phyloP scores from a whole-genome alignment of 2,113 vertebrate species.

The Cebus imitator region DNA sequence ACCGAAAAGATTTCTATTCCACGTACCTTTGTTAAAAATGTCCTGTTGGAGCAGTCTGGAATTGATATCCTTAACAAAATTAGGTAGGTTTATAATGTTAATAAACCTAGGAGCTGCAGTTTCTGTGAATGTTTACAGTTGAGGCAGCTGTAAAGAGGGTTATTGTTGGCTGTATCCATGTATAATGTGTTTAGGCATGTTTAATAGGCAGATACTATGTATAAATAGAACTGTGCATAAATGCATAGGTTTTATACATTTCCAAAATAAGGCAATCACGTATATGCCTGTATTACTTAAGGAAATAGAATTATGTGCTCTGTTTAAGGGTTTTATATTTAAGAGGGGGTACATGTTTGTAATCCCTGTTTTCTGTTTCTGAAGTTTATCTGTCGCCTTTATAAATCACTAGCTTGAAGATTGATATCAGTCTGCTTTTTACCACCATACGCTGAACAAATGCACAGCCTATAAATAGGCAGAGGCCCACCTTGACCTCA shows the following conservation, averaged over 20 bases:
- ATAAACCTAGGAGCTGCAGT: background rate
- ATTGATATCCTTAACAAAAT: conserved; percentile 99
- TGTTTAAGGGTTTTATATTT: background rate
- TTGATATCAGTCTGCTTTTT: background rate
- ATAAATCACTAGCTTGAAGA: background rate
- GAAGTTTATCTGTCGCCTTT: background rate
- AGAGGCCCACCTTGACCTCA: background rate
- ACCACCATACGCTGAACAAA: background rate
- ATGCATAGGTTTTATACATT: background rate
- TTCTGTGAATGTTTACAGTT: background rate
- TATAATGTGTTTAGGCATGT: background rate
- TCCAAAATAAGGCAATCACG: background rate
- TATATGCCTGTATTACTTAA: background rate
- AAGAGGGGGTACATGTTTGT: background rate
- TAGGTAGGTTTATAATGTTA: conserved; percentile 84
- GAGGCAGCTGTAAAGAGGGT: background rate
- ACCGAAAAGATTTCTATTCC: conserved; percentile 94
- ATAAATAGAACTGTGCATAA: background rate
- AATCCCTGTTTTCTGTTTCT: background rate
- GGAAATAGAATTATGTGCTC: background rate
- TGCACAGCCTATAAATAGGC: background rate
- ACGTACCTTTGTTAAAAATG: conserved; percentile 94
- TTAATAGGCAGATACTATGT: background rate
- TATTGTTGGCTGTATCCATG: background rate
- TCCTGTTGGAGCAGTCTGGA: conserved; percentile 96